Percentiles rank a stretch among this genome's conserved stretches.
phyloP scores from a whole-genome alignment of 2,797 vertebrate species.

The Australoheros facetus region DNA sequence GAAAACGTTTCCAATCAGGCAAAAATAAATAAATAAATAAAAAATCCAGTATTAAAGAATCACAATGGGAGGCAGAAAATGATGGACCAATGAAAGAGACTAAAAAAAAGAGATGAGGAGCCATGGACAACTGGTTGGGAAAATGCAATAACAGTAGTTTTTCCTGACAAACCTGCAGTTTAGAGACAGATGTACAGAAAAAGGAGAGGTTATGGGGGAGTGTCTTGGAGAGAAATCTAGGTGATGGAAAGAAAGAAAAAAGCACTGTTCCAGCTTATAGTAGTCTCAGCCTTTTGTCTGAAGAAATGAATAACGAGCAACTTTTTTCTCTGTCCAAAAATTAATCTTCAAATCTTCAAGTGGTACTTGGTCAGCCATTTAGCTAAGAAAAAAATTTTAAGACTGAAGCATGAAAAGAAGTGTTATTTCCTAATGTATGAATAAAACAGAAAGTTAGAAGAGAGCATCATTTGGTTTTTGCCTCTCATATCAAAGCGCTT shows the following conservation, averaged over 20 bases:
- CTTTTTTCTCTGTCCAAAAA: neutral
- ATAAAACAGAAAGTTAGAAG: slow-evolving; percentile 39
- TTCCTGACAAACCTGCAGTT: neutral
- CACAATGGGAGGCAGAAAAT: slow-evolving; percentile 11
- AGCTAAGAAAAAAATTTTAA: slow-evolving; percentile 21
- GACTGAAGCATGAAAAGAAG: slow-evolving; percentile 25
- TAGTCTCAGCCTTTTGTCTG: neutral
- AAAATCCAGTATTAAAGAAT: slow-evolving; percentile 9
- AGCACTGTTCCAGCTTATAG: neutral
- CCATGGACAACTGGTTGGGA: neutral
- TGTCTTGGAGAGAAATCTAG: neutral
- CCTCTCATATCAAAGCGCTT: slow-evolving; percentile 58
- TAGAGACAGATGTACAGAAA: neutral
- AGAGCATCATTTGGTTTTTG: slow-evolving; percentile 49
- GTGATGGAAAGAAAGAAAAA: slow-evolving; percentile 2
- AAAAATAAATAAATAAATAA: neutral
- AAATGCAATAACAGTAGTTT: slow-evolving; percentile 1
- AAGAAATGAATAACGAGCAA: slow-evolving; percentile 11
- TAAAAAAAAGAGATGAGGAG: neutral
- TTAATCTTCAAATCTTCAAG: neutral
- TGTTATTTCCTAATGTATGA: slow-evolving; percentile 37
- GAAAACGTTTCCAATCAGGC: slow-evolving; percentile 16
- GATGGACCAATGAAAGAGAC: neutral
- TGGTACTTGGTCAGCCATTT: slow-evolving; percentile 19
- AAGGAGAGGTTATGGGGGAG: slow-evolving; percentile 2